These are phyloP conservation scores for Melanerpes formicivorus DNA, from an alignment of 2,113 vertebrate species.

Conservation along the genomic window DNA sequence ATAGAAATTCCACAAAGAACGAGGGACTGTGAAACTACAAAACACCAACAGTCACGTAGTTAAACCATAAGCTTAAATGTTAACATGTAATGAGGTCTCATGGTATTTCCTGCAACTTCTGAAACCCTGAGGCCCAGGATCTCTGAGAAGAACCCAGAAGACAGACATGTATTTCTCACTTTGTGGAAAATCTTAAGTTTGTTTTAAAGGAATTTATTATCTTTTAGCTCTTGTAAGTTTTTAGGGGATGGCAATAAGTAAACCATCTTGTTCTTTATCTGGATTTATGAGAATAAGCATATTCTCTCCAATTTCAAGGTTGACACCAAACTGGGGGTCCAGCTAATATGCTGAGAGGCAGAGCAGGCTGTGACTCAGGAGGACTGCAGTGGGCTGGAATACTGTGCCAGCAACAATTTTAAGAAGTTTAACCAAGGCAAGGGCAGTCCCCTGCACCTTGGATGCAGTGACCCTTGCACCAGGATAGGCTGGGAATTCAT, in stretches of 20 bases:
- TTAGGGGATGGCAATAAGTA: not conserved
- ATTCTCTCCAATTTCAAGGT: not conserved
- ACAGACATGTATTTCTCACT: not conserved
- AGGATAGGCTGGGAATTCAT: not conserved
- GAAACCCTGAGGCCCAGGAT: not conserved
- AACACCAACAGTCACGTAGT: not conserved
- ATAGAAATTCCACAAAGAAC: not conserved
- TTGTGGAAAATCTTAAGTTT: not conserved
- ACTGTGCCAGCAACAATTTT: not conserved
- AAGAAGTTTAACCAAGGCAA: not conserved
- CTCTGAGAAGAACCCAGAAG: not conserved
- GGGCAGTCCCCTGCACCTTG: not conserved
- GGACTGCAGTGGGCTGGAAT: not conserved
- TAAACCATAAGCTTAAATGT: not conserved
- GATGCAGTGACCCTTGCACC: not conserved
- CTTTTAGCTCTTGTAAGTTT: not conserved
- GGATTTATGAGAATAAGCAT: not conserved
- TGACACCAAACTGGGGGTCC: not conserved
- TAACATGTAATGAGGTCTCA: not conserved
- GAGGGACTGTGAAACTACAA: conserved; percentile 29
- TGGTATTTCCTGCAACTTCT: conserved; percentile 9
- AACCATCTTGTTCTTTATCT: not conserved
- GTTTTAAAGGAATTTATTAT: not conserved
- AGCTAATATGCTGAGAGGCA: not conserved
- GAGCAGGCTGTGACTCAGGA: not conserved